phyloP scores from a whole-genome alignment of 2,113 vertebrate genomes.

The Maccullochella peelii region DNA sequence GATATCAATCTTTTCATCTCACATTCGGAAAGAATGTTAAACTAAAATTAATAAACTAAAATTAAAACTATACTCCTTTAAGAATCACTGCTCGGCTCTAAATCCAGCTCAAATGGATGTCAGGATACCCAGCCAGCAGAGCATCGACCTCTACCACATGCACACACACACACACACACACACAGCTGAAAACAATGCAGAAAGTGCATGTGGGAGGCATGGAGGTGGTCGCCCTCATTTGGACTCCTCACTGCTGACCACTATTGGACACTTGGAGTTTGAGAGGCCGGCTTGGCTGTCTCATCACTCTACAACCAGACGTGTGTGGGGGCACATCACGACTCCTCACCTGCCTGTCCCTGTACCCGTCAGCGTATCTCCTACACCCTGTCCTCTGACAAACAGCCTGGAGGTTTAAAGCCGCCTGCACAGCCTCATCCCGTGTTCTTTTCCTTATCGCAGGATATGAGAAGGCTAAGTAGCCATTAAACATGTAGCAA shows the following conservation, averaged over 20 bases:
- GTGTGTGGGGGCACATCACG: slow-evolving; percentile 51
- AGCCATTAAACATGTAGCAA: slow-evolving; percentile 36
- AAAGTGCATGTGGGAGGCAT: slow-evolving; percentile 33
- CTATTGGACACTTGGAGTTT: slow-evolving; percentile 58
- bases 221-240: slow-evolving; percentile 59
- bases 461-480: slow-evolving; percentile 25
- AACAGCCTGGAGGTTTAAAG: slow-evolving; percentile 42
- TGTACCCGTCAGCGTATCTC: slow-evolving; percentile 58
- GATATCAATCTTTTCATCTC: background rate
- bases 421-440: slow-evolving; percentile 12
- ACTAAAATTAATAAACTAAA: too few species aligned
- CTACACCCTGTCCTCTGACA: slow-evolving; percentile 49
- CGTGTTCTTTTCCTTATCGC: slow-evolving; percentile 10
- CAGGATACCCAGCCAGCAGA: slow-evolving; percentile 3
- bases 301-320: slow-evolving; percentile 69
- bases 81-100: background rate
- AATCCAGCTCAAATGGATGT: background rate
- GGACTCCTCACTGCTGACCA: slow-evolving; percentile 52
- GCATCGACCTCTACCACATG: background rate
- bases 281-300: slow-evolving; percentile 56
- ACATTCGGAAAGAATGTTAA: background rate
- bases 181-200: slow-evolving; percentile 38
- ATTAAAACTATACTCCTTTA: too few species aligned
- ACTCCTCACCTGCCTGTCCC: slow-evolving; percentile 52
- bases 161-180: slow-evolving; percentile 10